Percentiles rank a stretch among this genome's conserved stretches.
Conservation (phyloP, 2,888 invertebrate genomes). For the Xestia xanthographa region DNA sequence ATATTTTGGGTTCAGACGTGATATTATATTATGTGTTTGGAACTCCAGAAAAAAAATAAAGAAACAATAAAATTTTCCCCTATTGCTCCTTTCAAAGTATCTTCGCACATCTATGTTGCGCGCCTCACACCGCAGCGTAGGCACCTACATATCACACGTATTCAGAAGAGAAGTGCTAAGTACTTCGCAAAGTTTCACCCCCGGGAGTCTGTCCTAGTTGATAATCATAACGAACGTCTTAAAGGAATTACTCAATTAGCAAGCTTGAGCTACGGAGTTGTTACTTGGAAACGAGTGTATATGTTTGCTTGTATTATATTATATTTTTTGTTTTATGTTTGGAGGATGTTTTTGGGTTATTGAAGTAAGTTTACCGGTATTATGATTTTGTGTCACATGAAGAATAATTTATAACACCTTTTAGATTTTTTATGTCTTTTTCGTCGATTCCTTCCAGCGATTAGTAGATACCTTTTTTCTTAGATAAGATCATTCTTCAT, state of each 20-base stretch:
- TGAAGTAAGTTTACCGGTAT: neutral
- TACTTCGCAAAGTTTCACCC: constrained; percentile 78
- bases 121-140: constrained; percentile 62
- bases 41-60: neutral
- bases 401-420: neutral
- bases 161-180: constrained; percentile 78
- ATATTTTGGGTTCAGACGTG: neutral
- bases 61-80: neutral
- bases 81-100: constrained; percentile 19
- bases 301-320: constrained; percentile 45
- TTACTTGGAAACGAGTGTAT: constrained; percentile 52
- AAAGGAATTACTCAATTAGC: constrained; percentile 83
- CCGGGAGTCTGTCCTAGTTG: constrained; percentile 76
- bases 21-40: neutral
- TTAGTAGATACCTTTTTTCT: neutral
- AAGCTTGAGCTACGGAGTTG: constrained; percentile 65
- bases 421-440: too few species aligned
- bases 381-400: neutral
- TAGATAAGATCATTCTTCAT: neutral
- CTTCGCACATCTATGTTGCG: constrained; percentile 61
- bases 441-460: neutral
- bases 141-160: constrained; percentile 74
- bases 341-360: neutral
- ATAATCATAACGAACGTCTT: constrained; percentile 84
- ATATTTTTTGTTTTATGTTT: constrained; percentile 25